These are phyloP conservation scores for Oxytorus armatus DNA, from an alignment of 2,888 invertebrate genomes.

Conservation along the genomic window DNA sequence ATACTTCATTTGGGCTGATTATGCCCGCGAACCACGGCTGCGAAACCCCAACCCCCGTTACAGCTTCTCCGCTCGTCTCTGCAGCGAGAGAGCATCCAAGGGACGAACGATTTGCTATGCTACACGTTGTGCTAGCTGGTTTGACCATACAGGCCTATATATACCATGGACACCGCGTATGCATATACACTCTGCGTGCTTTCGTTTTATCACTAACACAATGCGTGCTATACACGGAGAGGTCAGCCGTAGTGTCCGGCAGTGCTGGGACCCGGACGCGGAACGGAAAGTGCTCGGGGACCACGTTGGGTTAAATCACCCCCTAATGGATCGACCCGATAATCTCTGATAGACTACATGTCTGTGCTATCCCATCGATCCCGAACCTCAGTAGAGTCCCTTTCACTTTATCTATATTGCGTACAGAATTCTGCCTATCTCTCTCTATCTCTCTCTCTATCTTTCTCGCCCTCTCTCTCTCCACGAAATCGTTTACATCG, in stretches of 20 bases:
- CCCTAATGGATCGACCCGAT: conserved; percentile 80
- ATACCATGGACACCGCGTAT: neutral
- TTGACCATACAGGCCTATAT: conserved; percentile 30
- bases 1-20: conserved; percentile 82
- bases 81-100: conserved; percentile 26
- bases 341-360: conserved; percentile 80
- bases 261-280: conserved; percentile 41
- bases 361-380: conserved; percentile 42
- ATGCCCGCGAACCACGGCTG: conserved; percentile 72
- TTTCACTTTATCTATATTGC: neutral
- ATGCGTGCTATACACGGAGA: conserved; percentile 18
- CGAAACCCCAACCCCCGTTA: conserved; percentile 28
- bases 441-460: conserved; percentile 6
- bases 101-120: conserved; percentile 50
- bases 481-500: too few relatives aligned
- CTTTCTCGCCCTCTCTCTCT: too few relatives aligned
- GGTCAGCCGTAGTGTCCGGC: conserved; percentile 12
- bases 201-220: conserved; percentile 39
- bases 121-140: conserved; percentile 50
- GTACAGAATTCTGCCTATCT: conserved; percentile 1
- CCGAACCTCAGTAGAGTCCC: conserved; percentile 34
- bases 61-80: conserved; percentile 28
- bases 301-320: conserved; percentile 78
- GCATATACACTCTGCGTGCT: conserved; percentile 2
- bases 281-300: conserved; percentile 72